phyloP scores from a whole-genome alignment of 2,888 invertebrate species.

The Itoplectis maculator region DNA sequence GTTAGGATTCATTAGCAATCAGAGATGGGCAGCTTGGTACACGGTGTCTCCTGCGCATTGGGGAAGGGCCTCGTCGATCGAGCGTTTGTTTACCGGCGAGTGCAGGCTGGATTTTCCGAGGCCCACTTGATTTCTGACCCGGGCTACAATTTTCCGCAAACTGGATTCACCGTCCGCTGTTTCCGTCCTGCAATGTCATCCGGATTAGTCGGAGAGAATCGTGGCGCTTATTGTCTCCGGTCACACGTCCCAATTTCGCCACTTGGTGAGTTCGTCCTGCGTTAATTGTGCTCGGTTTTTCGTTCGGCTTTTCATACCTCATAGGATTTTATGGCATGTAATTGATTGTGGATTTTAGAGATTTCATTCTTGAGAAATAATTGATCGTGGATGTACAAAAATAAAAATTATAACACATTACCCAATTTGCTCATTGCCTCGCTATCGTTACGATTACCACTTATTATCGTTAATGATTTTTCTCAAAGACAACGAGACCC shows the following conservation, averaged over 20 bases:
- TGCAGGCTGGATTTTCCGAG: conserved; percentile 68
- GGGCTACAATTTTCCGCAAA: conserved; percentile 59
- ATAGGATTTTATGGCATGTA: neutral
- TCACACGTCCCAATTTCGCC: too few species aligned
- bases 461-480: neutral
- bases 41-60: neutral
- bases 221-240: neutral
- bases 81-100: conserved; percentile 81
- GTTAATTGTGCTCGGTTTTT: neutral
- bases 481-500: neutral
- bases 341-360: neutral
- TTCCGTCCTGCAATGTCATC: neutral
- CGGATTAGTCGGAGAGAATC: neutral
- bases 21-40: conserved; percentile 80
- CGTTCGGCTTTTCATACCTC: neutral
- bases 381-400: too few species aligned
- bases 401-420: neutral
- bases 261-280: neutral
- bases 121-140: conserved; percentile 64
- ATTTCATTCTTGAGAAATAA: too few species aligned
- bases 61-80: conserved; percentile 67
- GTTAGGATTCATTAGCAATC: conserved; percentile 85
- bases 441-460: neutral
- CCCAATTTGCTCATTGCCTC: neutral
- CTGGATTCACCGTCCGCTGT: conserved; percentile 18